Evolutionary conservation across 1,140 invertebrate species (phyloP).

Genomic region (Cherax quadricarinatus): DNA sequence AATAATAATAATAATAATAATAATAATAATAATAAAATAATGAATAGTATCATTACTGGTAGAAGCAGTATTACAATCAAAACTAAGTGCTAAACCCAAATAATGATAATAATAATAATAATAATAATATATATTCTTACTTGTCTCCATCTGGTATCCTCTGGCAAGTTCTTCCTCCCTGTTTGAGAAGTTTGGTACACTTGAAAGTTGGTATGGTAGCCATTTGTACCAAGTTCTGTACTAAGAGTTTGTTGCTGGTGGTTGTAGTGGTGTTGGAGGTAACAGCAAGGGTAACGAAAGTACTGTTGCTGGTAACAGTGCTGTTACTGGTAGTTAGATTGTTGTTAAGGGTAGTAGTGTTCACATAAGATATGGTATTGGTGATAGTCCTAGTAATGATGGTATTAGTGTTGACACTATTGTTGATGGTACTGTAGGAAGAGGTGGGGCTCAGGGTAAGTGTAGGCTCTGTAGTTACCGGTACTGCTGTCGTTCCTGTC

Average conservation of each 20-base stretch:
- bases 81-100: neutral
- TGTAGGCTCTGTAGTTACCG: no score
- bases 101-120: no score
- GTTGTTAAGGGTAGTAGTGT: neutral
- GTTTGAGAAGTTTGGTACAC: conserved; percentile 23
- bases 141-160: conserved; percentile 32
- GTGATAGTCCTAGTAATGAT: neutral
- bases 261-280: neutral
- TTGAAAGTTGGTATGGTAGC: neutral
- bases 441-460: no score
- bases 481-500: no score
- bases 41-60: no score
- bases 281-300: no score
- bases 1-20: conserved; percentile 15
- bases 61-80: no score
- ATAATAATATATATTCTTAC: neutral
- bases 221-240: neutral
- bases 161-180: conserved; percentile 36
- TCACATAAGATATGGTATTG: neutral
- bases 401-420: neutral
- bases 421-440: no score
- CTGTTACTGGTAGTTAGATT: no score
- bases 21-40: no score
- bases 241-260: neutral
- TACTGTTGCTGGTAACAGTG: no score